These are phyloP conservation scores for Asbolus verrucosus DNA, from an alignment of 1,140 invertebrate species.

Conservation along the genomic window DNA sequence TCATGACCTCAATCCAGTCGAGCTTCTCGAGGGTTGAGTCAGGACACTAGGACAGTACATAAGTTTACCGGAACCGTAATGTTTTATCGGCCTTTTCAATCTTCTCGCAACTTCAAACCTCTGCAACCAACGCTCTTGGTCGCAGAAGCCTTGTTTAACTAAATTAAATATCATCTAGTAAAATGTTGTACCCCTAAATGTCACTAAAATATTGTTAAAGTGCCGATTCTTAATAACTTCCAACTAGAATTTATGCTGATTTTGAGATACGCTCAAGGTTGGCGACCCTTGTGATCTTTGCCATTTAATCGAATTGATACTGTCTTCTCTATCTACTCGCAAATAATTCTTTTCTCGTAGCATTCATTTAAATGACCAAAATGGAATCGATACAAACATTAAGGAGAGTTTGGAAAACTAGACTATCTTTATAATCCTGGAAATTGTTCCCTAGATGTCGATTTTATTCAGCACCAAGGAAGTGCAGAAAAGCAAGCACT, in stretches of 20 bases:
- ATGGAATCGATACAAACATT: conserved; percentile 8
- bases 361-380: conserved; percentile 28
- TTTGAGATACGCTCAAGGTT: conserved; percentile 12
- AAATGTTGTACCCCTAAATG: not conserved
- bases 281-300: conserved; percentile 21
- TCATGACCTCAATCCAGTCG: conserved; percentile 47
- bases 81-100: conserved; percentile 51
- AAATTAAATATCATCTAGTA: conserved; percentile 47
- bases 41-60: conserved; percentile 41
- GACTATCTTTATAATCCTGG: not conserved
- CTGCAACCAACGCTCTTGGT: conserved; percentile 31
- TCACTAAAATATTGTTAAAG: not conserved
- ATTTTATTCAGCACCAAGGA: no score
- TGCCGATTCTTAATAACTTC: conserved; percentile 18
- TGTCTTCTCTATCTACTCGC: conserved; percentile 22
- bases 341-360: conserved; percentile 31
- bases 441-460: not conserved
- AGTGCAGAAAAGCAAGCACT: no score
- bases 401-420: conserved; percentile 22
- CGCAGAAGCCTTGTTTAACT: conserved; percentile 37
- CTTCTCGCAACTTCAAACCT: conserved; percentile 36
- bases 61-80: conserved; percentile 48
- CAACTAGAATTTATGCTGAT: conserved; percentile 14
- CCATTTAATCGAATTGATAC: conserved; percentile 27
- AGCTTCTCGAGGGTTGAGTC: conserved; percentile 38